Evolutionary conservation across 2,797 vertebrate genomes (phyloP).

Genomic region (Pseudopleuronectes americanus): DNA sequence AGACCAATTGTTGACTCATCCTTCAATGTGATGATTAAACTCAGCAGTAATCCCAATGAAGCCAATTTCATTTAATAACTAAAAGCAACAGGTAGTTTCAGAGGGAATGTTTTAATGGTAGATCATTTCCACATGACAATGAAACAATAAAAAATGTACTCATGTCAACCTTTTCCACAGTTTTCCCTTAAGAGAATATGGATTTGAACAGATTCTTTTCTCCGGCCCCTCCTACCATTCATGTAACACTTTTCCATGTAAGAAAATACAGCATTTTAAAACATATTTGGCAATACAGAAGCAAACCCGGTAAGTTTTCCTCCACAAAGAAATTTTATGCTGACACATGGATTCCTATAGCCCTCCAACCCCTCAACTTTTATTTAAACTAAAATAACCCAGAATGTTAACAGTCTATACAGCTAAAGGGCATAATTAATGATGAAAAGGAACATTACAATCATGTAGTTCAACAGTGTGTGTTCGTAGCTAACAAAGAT

Average conservation of each 20-base stretch:
- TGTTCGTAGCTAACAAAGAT: constrained; percentile 58
- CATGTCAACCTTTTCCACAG: constrained; percentile 74
- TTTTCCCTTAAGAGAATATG: constrained; percentile 73
- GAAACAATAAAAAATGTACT: constrained; percentile 81
- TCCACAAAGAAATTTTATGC: constrained; percentile 77
- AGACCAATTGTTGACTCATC: no score
- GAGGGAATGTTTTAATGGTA: constrained; percentile 90
- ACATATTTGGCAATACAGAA: constrained; percentile 87
- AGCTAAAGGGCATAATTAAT: constrained; percentile 74
- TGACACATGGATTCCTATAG: constrained; percentile 73
- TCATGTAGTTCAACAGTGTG: constrained; percentile 65
- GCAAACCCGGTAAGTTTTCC: constrained; percentile 78
- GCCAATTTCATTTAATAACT: constrained; percentile 29
- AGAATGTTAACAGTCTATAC: constrained; percentile 83
- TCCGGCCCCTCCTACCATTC: constrained; percentile 67
- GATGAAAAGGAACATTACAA: constrained; percentile 65
- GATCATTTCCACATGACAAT: constrained; percentile 85
- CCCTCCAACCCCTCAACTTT: constrained; percentile 64
- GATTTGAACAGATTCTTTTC: constrained; percentile 65
- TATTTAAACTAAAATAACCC: constrained; percentile 74
- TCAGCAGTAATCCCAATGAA: not conserved
- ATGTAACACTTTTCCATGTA: constrained; percentile 85
- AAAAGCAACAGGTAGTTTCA: constrained; percentile 65
- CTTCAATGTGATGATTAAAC: no score
- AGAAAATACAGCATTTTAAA: constrained; percentile 87